Conservation (phyloP, 2,888 invertebrate genomes). For the Platycnemis pennipes region DNA sequence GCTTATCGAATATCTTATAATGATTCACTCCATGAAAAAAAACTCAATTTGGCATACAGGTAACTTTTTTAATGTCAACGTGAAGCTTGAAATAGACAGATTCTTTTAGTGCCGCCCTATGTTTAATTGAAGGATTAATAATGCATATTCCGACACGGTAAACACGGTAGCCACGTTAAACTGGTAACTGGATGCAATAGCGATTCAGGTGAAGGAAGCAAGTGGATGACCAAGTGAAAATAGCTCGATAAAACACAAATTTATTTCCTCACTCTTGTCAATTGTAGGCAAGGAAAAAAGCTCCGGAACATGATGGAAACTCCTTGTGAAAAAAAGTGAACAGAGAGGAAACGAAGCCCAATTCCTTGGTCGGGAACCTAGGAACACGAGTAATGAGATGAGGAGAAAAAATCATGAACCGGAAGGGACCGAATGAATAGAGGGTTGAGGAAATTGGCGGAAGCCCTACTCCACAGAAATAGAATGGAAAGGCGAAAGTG, state of each 20-base stretch:
- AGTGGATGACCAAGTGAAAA: background rate
- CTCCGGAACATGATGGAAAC: background rate
- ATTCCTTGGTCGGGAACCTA: background rate
- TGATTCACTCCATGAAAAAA: too few species aligned
- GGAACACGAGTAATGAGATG: background rate
- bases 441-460: background rate
- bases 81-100: too few species aligned
- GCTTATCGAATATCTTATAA: too few species aligned
- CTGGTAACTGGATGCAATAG: too few species aligned
- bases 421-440: background rate
- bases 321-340: background rate
- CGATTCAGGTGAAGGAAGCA: background rate
- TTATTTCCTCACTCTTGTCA: background rate
- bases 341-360: background rate
- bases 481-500: background rate
- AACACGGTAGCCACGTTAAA: background rate
- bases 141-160: too few species aligned
- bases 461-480: background rate
- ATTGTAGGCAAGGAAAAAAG: background rate
- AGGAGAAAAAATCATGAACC: background rate
- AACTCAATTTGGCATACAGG: too few species aligned
- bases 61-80: too few species aligned
- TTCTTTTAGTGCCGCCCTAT: too few species aligned
- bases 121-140: too few species aligned
- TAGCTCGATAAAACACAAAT: background rate